Evolutionary conservation across 2,113 vertebrate genomes (phyloP).

Genomic region (Dasyurus viverrinus): DNA sequence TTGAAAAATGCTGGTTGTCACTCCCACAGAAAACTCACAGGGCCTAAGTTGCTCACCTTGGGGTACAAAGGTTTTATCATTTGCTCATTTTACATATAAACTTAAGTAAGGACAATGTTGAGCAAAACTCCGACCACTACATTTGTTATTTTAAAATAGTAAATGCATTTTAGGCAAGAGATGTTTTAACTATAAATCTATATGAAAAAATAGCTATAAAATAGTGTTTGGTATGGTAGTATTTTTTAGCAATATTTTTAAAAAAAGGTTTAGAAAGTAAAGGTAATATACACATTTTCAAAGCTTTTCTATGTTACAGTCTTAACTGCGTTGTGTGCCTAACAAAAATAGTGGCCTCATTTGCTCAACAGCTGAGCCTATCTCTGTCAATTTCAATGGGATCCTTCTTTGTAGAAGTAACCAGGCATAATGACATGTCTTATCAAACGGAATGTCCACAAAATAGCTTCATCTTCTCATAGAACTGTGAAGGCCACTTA

Average conservation of each 20-base stretch:
- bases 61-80: slow-evolving; percentile 67
- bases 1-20: slow-evolving; percentile 37
- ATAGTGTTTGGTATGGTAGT: slow-evolving; percentile 83
- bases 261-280: slow-evolving; percentile 75
- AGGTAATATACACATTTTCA: slow-evolving; percentile 75
- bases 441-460: not conserved
- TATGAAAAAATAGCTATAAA: slow-evolving; percentile 84
- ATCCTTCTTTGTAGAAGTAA: not conserved
- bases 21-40: slow-evolving; percentile 60
- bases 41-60: slow-evolving; percentile 44
- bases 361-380: slow-evolving; percentile 78
- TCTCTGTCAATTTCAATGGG: slow-evolving; percentile 10
- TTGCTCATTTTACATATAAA: slow-evolving; percentile 66
- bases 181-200: slow-evolving; percentile 83
- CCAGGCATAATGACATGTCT: not conserved
- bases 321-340: slow-evolving; percentile 64
- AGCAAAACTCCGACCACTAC: slow-evolving; percentile 79
- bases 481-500: not conserved
- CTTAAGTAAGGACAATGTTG: slow-evolving; percentile 80
- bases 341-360: slow-evolving; percentile 70
- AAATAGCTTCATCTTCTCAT: not conserved
- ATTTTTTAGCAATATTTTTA: slow-evolving; percentile 72
- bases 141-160: slow-evolving; percentile 79
- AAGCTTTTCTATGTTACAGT: slow-evolving; percentile 81
- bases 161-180: slow-evolving; percentile 79